These are phyloP conservation scores for Aphelenchoides fujianensis DNA, from an alignment of 1,140 invertebrate species.

Conservation along the genomic window DNA sequence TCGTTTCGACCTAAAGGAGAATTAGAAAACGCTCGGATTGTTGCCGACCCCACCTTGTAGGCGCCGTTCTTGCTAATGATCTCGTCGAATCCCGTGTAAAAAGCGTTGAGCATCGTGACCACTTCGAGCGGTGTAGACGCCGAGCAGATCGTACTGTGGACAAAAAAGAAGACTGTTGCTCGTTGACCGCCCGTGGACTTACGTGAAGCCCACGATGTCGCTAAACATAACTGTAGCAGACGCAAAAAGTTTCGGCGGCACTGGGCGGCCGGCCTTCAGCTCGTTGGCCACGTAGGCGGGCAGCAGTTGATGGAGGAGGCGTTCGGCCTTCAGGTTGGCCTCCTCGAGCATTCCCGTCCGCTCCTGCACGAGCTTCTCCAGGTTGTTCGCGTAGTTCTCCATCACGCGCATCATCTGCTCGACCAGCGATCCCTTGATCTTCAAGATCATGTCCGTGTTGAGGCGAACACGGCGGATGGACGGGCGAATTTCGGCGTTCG, in stretches of 20 bases:
- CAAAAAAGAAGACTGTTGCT: too few species aligned
- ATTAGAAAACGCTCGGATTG: too few species aligned
- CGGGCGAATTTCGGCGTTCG: slow-evolving; percentile 60
- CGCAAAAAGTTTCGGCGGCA: slow-evolving; percentile 57
- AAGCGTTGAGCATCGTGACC: slow-evolving; percentile 64
- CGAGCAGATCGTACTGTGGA: slow-evolving; percentile 64
- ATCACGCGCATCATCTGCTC: slow-evolving; percentile 62
- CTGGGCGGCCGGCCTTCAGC: slow-evolving; percentile 54
- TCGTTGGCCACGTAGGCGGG: slow-evolving; percentile 60
- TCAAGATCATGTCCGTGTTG: slow-evolving; percentile 58
- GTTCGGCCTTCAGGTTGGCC: slow-evolving; percentile 58
- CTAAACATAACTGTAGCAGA: slow-evolving; percentile 84
- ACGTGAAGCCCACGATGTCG: slow-evolving; percentile 84
- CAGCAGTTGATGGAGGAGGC: slow-evolving; percentile 57
- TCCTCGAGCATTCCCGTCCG: slow-evolving; percentile 70
- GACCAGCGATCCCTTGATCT: slow-evolving; percentile 58
- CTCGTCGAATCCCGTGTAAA: slow-evolving; percentile 64
- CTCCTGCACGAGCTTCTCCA: slow-evolving; percentile 89
- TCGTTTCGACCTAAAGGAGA: slow-evolving; percentile 63
- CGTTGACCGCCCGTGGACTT: too few species aligned
- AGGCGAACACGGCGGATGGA: slow-evolving; percentile 57
- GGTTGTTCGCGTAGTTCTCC: slow-evolving; percentile 82
- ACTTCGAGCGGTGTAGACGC: slow-evolving; percentile 63
- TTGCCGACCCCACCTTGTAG: slow-evolving; percentile 65
- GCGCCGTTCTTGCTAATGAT: slow-evolving; percentile 57